Conservation (phyloP, 2,888 invertebrate genomes). For the Drymonia ruficornis region DNA sequence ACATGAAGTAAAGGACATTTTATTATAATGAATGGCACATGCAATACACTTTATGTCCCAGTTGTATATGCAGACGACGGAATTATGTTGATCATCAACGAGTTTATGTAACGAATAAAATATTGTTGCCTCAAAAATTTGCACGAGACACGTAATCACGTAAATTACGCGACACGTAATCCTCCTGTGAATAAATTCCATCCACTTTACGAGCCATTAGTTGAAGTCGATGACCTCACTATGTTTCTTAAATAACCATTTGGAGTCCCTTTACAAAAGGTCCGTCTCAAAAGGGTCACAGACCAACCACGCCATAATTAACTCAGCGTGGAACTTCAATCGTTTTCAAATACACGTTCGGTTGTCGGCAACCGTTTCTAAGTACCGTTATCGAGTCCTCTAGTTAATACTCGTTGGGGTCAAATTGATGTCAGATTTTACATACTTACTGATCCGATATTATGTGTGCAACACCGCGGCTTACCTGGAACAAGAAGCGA, state of each 20-base stretch:
- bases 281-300: slow-evolving; percentile 61
- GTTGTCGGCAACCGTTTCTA: slow-evolving; percentile 36
- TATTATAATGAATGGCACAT: not conserved
- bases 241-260: slow-evolving; percentile 53
- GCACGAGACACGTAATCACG: slow-evolving; percentile 19
- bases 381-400: slow-evolving; percentile 31
- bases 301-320: slow-evolving; percentile 74
- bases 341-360: slow-evolving; percentile 53
- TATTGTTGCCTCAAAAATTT: not conserved
- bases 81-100: slow-evolving; percentile 1
- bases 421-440: slow-evolving; percentile 14
- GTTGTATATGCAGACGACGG: not conserved
- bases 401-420: slow-evolving; percentile 10
- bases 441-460: slow-evolving; percentile 16
- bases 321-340: slow-evolving; percentile 67
- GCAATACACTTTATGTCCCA: not conserved
- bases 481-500: slow-evolving; percentile 63
- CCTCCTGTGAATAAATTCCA: slow-evolving; percentile 29
- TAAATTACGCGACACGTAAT: slow-evolving; percentile 21
- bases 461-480: slow-evolving; percentile 23
- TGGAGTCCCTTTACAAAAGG: slow-evolving; percentile 56
- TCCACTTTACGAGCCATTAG: slow-evolving; percentile 47
- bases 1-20: not conserved
- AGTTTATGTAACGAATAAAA: too few relatives aligned
- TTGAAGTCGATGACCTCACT: slow-evolving; percentile 56